Conservation (phyloP, 2,113 vertebrate genomes). For the Phylloscopus whistleri region DNA sequence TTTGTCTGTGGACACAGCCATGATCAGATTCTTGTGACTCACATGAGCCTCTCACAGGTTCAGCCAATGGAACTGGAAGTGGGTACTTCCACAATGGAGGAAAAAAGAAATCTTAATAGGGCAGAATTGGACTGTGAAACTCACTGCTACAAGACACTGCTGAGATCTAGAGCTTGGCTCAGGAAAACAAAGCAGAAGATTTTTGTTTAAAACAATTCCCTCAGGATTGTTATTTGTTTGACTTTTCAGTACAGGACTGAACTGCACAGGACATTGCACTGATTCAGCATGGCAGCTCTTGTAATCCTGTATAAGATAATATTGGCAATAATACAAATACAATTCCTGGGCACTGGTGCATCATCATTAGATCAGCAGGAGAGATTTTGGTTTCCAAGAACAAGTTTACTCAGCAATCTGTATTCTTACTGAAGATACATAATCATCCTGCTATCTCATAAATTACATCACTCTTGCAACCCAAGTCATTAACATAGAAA, state of each 20-base stretch:
- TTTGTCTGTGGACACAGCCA: neutral
- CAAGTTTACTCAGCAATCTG: neutral
- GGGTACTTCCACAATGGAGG: accelerated
- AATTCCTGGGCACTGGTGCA: neutral
- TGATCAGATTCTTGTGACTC: neutral
- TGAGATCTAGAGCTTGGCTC: neutral
- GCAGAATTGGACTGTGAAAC: neutral
- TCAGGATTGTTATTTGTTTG: neutral
- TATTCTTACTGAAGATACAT: neutral
- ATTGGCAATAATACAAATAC: neutral
- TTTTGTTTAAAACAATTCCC: neutral
- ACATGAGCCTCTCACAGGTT: neutral
- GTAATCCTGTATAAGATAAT: neutral
- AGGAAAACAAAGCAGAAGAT: neutral
- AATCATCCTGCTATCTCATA: neutral
- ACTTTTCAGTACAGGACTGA: neutral
- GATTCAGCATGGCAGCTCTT: neutral
- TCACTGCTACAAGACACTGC: neutral
- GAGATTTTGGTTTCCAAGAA: neutral
- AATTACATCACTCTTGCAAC: neutral
- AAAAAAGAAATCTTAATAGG: neutral
- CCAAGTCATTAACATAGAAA: neutral
- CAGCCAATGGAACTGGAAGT: neutral
- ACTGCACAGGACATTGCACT: neutral
- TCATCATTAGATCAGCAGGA: neutral